Evolutionary conservation across 2,113 vertebrate species (phyloP).

Genomic region (Hymenochirus boettgeri): DNA sequence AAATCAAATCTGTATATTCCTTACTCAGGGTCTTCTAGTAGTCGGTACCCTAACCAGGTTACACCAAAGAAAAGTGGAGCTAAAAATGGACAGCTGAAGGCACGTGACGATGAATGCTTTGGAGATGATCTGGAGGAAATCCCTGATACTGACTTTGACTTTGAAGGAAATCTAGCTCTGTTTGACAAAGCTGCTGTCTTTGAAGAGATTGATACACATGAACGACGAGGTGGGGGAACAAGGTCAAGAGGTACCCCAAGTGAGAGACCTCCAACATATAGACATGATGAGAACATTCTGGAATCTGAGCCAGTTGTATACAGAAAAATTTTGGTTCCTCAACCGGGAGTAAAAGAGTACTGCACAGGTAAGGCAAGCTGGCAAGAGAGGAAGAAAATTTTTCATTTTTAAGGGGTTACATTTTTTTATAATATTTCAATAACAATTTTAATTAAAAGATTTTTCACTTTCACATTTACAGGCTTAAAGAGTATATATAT

Average conservation of each 20-base stretch:
- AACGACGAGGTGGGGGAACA: conserved; percentile 70
- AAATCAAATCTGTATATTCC: too few relatives aligned
- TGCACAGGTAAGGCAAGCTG: conserved; percentile 81
- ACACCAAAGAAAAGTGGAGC: conserved; percentile 90
- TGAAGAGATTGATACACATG: conserved; percentile 87
- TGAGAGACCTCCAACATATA: conserved; percentile 80
- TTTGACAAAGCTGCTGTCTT: conserved; percentile 98
- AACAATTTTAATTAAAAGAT: too few relatives aligned
- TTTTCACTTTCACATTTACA: too few relatives aligned
- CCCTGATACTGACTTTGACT: conserved; percentile 92
- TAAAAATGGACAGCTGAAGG: conserved; percentile 90
- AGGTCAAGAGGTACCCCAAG: conserved; percentile 79
- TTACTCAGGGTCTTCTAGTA: conserved; percentile 85
- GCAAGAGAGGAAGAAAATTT: too few relatives aligned
- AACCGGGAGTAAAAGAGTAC: conserved; percentile 79
- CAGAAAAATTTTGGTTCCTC: conserved; percentile 86
- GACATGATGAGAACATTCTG: conserved; percentile 92
- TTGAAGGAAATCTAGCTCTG: conserved; percentile 93
- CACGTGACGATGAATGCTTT: conserved; percentile 91
- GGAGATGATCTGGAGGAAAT: conserved; percentile 86
- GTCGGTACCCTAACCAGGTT: conserved; percentile 80
- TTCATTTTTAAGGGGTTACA: too few relatives aligned
- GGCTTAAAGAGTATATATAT: too few relatives aligned
- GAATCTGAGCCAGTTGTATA: conserved; percentile 88
- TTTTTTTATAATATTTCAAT: too few relatives aligned